These are phyloP conservation scores for Notolepis coatsorum DNA, from an alignment of 2,797 vertebrate species.

Conservation along the genomic window DNA sequence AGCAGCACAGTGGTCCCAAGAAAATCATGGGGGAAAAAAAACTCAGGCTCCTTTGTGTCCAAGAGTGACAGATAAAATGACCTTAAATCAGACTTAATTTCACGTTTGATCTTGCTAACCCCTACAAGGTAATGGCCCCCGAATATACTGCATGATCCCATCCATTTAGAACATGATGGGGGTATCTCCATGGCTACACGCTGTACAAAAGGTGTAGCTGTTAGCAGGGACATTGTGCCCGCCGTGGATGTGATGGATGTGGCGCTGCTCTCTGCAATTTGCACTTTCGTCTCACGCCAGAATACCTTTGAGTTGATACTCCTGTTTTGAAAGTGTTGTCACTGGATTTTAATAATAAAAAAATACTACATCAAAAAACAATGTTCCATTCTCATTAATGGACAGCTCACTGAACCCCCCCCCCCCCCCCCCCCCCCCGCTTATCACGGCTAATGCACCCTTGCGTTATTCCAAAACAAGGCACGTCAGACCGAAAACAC, in stretches of 20 bases:
- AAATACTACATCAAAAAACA: too few species aligned
- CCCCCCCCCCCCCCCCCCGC: neutral
- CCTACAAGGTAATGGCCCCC: slow-evolving; percentile 68
- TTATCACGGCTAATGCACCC: slow-evolving; percentile 10
- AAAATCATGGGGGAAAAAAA: slow-evolving; percentile 54
- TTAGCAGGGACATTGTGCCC: slow-evolving; percentile 58
- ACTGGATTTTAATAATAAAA: slow-evolving; percentile 38
- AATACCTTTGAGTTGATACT: slow-evolving; percentile 37
- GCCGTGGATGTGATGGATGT: slow-evolving; percentile 66
- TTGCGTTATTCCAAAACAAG: slow-evolving; percentile 26
- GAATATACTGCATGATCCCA: slow-evolving; percentile 71
- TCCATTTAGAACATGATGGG: slow-evolving; percentile 72
- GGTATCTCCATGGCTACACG: slow-evolving; percentile 52
- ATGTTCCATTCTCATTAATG: slow-evolving; percentile 21
- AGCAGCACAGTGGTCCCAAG: slow-evolving; percentile 42
- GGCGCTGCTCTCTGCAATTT: neutral
- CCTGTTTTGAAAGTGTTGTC: slow-evolving; percentile 42
- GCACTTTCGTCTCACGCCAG: neutral
- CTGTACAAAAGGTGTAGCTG: slow-evolving; percentile 67
- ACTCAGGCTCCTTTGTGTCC: slow-evolving; percentile 56
- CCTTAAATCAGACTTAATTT: slow-evolving; percentile 77
- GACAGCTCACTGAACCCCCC: neutral
- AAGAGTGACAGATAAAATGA: slow-evolving; percentile 69
- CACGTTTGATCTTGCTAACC: slow-evolving; percentile 77
- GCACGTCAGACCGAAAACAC: slow-evolving; percentile 19